These are phyloP conservation scores for Labroides dimidiatus DNA, from an alignment of 2,797 vertebrate species.

Conservation along the genomic window DNA sequence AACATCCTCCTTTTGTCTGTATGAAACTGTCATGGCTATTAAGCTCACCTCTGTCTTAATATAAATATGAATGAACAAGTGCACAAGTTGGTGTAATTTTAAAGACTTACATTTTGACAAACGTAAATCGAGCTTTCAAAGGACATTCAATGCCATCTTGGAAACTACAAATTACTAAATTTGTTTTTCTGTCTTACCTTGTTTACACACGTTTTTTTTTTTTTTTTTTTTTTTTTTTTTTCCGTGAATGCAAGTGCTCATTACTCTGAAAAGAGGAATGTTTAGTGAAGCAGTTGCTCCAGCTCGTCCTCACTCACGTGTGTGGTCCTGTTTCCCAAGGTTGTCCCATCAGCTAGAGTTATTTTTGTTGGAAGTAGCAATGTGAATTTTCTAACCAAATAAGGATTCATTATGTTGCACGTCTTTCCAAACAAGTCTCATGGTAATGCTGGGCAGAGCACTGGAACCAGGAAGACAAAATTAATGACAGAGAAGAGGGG, in stretches of 20 bases:
- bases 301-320: slow-evolving; percentile 67
- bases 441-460: slow-evolving; percentile 48
- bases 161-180: slow-evolving; percentile 23
- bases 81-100: neutral
- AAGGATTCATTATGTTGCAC: slow-evolving; percentile 74
- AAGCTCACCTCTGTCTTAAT: neutral
- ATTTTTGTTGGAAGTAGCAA: slow-evolving; percentile 82
- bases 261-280: slow-evolving; percentile 55
- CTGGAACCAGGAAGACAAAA: slow-evolving; percentile 45
- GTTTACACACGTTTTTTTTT: slow-evolving; percentile 10
- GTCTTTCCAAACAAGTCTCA: slow-evolving; percentile 50
- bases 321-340: slow-evolving; percentile 82
- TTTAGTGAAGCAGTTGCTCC: slow-evolving; percentile 63
- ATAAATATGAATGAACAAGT: neutral
- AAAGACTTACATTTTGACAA: neutral
- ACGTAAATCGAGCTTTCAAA: neutral
- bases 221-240: no score
- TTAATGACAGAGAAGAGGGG: slow-evolving; percentile 43
- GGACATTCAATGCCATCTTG: slow-evolving; percentile 11
- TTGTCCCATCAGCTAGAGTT: slow-evolving; percentile 81
- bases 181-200: slow-evolving; percentile 31
- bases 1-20: neutral
- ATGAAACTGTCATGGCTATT: neutral
- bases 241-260: slow-evolving; percentile 42
- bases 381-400: slow-evolving; percentile 84